Percentiles rank a stretch among this genome's conserved stretches.
These are phyloP conservation scores for Pipistrellus nathusii DNA, from an alignment of 2,797 vertebrate species.

Conservation along the genomic window DNA sequence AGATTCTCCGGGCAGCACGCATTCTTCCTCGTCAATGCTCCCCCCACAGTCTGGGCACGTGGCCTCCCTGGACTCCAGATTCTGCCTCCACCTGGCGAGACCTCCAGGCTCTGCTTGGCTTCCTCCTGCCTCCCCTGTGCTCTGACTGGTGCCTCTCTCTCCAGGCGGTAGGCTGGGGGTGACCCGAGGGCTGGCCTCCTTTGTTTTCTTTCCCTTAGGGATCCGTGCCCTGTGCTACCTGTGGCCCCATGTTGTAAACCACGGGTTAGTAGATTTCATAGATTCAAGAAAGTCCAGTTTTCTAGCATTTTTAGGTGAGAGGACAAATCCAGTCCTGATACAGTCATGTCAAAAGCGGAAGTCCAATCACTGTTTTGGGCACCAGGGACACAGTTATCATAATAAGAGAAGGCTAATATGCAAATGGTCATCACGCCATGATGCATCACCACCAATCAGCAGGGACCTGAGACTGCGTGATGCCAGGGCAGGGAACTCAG, in stretches of 20 bases:
- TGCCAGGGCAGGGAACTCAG: too few relatives aligned
- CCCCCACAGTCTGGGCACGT: not conserved
- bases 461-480: too few relatives aligned
- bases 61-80: not conserved
- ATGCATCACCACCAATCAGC: too few relatives aligned
- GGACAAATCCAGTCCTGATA: not conserved
- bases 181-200: fast-evolving
- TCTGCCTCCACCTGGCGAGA: not conserved
- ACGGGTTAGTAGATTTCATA: not conserved
- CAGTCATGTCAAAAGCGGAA: not conserved
- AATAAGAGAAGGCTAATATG: too few relatives aligned
- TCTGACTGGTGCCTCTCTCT: not conserved
- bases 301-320: not conserved
- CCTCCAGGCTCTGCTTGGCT: not conserved
- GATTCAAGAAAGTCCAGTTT: not conserved
- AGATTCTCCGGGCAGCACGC: fast-evolving
- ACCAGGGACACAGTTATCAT: not conserved
- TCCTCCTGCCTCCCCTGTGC: not conserved
- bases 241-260: not conserved
- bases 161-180: fast-evolving
- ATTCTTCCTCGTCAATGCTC: not conserved
- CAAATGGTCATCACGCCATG: too few relatives aligned
- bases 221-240: not conserved
- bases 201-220: not conserved
- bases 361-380: not conserved